phyloP scores from a whole-genome alignment of 2,113 vertebrate species.

The Oncorhynchus clarkii region DNA sequence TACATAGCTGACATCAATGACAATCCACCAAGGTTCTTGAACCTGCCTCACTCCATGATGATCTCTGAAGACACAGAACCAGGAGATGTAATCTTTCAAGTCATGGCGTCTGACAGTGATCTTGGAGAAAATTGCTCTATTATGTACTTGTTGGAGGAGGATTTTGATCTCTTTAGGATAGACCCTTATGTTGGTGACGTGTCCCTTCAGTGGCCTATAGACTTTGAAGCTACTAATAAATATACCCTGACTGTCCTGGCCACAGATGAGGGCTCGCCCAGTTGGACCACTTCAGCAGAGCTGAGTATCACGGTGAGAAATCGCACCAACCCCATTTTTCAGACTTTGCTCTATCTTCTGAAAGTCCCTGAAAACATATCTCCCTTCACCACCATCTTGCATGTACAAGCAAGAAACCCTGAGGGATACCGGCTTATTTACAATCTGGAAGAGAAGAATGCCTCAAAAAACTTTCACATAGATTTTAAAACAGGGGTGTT shows the following conservation, averaged over 20 bases:
- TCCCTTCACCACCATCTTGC: slow-evolving; percentile 86
- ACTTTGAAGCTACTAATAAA: slow-evolving; percentile 88
- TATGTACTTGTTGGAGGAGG: slow-evolving; percentile 82
- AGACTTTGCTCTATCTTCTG: slow-evolving; percentile 86
- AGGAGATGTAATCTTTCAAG: slow-evolving; percentile 92
- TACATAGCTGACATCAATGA: slow-evolving; percentile 90
- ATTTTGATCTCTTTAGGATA: slow-evolving; percentile 88
- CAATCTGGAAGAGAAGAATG: slow-evolving; percentile 87
- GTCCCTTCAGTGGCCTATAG: slow-evolving; percentile 86
- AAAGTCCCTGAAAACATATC: slow-evolving; percentile 90
- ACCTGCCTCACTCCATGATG: slow-evolving; percentile 83
- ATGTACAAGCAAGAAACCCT: slow-evolving; percentile 92
- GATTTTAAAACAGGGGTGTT: slow-evolving; percentile 94
- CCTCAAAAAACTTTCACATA: slow-evolving; percentile 81
- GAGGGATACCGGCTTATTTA: slow-evolving; percentile 94
- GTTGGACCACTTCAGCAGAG: slow-evolving; percentile 73
- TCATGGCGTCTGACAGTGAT: slow-evolving; percentile 84
- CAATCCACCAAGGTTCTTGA: slow-evolving; percentile 84
- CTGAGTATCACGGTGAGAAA: slow-evolving; percentile 89
- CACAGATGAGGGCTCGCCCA: slow-evolving; percentile 80
- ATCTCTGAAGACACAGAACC: slow-evolving; percentile 87
- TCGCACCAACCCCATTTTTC: slow-evolving; percentile 91
- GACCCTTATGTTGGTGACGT: slow-evolving; percentile 90
- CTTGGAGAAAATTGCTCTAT: slow-evolving; percentile 81
- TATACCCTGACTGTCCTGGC: slow-evolving; percentile 85